These are phyloP conservation scores for Palloptera scutellata DNA, from an alignment of 2,888 invertebrate species.

Conservation along the genomic window DNA sequence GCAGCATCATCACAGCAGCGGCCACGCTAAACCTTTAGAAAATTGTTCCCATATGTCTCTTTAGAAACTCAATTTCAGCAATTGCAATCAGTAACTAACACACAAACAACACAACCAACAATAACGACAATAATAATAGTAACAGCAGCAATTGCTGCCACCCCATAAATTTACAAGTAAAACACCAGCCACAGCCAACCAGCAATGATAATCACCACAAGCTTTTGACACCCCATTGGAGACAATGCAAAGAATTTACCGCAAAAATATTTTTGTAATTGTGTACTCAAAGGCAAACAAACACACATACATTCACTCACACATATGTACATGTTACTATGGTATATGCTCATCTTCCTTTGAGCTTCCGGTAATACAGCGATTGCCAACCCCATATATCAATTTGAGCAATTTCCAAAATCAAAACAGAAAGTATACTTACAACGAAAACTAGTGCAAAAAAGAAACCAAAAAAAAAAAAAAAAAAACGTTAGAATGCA, in stretches of 20 bases:
- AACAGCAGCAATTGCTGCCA: slow-evolving; percentile 32
- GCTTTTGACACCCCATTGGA: not conserved
- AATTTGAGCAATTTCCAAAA: slow-evolving; percentile 9
- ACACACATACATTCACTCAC: not conserved
- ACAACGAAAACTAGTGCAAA: slow-evolving; percentile 1
- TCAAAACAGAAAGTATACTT: not conserved
- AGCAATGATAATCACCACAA: slow-evolving; percentile 5
- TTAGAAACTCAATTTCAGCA: slow-evolving; percentile 20
- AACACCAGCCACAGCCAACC: slow-evolving; percentile 25
- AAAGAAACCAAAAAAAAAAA: not conserved
- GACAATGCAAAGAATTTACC: not conserved
- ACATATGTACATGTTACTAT: not conserved
- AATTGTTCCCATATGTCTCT: slow-evolving; percentile 58
- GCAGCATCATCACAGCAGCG: not conserved
- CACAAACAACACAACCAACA: not conserved
- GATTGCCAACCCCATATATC: slow-evolving; percentile 4
- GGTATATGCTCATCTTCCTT: slow-evolving; percentile 4
- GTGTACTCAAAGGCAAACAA: not conserved
- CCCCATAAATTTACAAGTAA: slow-evolving; percentile 42
- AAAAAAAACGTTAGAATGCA: not conserved
- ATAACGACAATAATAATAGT: not conserved
- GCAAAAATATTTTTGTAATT: not conserved
- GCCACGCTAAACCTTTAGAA: slow-evolving; percentile 50
- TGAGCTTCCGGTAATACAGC: not conserved
- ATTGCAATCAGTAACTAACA: slow-evolving; percentile 16